Evolutionary conservation across 1,140 invertebrate species (phyloP).

Genomic region (Pollicipes pollicipes): DNA sequence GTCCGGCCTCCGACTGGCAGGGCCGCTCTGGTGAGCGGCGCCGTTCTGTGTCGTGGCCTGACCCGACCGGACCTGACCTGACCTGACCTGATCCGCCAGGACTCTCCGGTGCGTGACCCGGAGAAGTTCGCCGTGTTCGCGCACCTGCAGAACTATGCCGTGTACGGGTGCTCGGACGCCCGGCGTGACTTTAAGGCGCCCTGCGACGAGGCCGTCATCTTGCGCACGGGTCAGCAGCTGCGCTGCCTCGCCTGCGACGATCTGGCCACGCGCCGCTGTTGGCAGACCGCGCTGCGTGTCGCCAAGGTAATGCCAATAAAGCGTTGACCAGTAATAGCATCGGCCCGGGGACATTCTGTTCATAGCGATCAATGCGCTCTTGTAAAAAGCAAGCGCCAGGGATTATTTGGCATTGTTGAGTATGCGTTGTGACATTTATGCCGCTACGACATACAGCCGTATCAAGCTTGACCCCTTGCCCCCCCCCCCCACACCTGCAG

Average conservation of each 20-base stretch:
- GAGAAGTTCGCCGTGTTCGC: conserved; percentile 17
- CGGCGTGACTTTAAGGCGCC: conserved; percentile 35
- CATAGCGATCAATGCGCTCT: too few species aligned
- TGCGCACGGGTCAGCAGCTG: conserved; percentile 3
- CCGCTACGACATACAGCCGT: too few species aligned
- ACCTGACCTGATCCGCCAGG: not conserved
- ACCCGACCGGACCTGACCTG: not conserved
- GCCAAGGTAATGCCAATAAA: too few species aligned
- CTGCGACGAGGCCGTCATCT: conserved; percentile 24
- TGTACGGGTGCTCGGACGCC: conserved; percentile 37
- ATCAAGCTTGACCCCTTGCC: not conserved
- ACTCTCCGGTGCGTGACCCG: not conserved
- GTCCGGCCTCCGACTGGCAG: too few species aligned
- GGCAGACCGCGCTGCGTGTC: conserved; percentile 41
- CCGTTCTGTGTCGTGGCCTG: too few species aligned
- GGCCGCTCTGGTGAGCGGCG: too few species aligned
- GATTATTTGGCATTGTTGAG: too few species aligned
- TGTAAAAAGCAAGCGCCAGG: too few species aligned
- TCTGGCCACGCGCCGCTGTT: conserved; percentile 34
- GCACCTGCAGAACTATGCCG: conserved; percentile 30
- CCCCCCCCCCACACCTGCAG: conserved; percentile 28
- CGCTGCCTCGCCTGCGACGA: conserved; percentile 35
- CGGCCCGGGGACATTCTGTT: too few species aligned
- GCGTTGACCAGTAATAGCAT: too few species aligned
- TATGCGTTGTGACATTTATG: too few species aligned